Base-by-base conservation (phyloP, 2,113 vertebrate genomes). In the Phalacrocorax brasilianus region DNA sequence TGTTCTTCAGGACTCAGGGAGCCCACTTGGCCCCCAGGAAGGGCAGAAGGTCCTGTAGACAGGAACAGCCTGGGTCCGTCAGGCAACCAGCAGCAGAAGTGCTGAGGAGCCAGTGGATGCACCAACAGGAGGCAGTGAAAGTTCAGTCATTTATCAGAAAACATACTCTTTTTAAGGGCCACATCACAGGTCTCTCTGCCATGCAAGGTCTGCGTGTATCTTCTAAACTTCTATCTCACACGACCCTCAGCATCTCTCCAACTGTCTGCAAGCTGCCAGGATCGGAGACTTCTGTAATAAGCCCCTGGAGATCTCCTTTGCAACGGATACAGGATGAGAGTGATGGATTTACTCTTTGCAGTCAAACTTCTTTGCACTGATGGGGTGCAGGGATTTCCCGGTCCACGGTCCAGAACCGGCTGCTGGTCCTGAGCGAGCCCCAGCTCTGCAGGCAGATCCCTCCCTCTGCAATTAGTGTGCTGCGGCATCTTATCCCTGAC, bases 401-500 rank as follows among this genome's bases (percentile, higher is more conserved):
- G 47, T 5, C n/a, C 0, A 0, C 19, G n/a, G 5, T 26, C 62
- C 14, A 7, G 62, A 75, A 17, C 11, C 19, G 49, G 40, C 49
- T 63, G 65, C 56, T 35, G 62, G 18, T 49, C 53, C 76, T 61
- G 79, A 58, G 75, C 0, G 0, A 89, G 38, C n/a, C n/a, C n/a
- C 0, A 0, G 49, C 0, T 0, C 72, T 30, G 26, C 56, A 20
- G 72, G 50, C 23, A 72, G 42, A 42, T 50, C 70, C n/a, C 40
- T 62, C 0, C 0, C 35, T 52, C 65, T 47, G n/a, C 23, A 49
- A 3, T 38, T 17, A 62, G 42, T 35, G 35, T 45, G 45, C 38
- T 58, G 61, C 0, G 1, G 14, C 49, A 27, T 8, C 74, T 30
- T 14, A 20, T 26, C 30, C 40, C 55, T 68, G 63, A 33, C 16